Evolutionary conservation across 2,113 vertebrate species (phyloP), one percentile per base, ranked within the genome.

Genomic region (Thunnus thynnus): DNA sequence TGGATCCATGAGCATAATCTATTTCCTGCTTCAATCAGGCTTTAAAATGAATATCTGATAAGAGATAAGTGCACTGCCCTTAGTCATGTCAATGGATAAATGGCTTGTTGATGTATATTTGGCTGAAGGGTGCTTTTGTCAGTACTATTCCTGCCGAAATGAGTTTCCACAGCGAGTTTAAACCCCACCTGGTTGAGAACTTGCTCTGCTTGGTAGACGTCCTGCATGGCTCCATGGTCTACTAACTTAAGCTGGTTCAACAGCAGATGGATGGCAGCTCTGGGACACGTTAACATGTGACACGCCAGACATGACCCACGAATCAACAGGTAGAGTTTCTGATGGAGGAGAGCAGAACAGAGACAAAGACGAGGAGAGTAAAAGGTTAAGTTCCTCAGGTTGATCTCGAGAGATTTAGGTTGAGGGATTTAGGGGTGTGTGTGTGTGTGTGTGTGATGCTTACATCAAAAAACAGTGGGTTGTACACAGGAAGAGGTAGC

Each of bases 381-480:
- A 46, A 58, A 16, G 16, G 20, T 41, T 5, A 1, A 41, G 5
- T 30, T 22, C 22, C 22, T 22, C 22, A 22, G 22, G 22, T 22
- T 22, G 22, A 22, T 22, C 22, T 1, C 22, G 27, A 30, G 27
- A 6, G 7, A 41, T 41, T 9, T 44, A 18, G 16, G 30, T 22
- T 30, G 27, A 30, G 27, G 36, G 7, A 41, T 41, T 9, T 44
- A 18, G 16, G 30, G 56, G 36, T 68, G 10, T 3, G 3, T 12
- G 17, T 18, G 1, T 3, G 1, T 73, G 7, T 51, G 17, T 51
- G 27, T n/a, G 22, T 8, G 18, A 30, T 14, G 91, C 97, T 63
- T 93, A 98, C 98, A 79, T 99, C 97, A 5, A 99, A 99, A 80
- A 99, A 96, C 18, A 99, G 92, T 0, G 98, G 98, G 82, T 98